Conservation (phyloP, 2,888 invertebrate genomes). For the Eristalinus aeneus region DNA sequence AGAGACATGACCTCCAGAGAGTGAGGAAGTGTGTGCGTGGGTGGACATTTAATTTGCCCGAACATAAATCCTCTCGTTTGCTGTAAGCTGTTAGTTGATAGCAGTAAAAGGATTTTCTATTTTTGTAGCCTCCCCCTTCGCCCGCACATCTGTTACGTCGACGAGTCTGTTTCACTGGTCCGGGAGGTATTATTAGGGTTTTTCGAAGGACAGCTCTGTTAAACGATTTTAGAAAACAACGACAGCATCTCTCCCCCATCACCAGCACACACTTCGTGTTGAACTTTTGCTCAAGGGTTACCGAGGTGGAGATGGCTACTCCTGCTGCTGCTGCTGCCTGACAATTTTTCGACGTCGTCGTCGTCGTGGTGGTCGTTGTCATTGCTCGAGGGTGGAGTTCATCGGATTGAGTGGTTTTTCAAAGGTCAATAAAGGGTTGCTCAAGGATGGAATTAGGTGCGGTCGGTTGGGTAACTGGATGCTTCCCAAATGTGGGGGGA, state of each 20-base stretch:
- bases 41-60: constrained; percentile 71
- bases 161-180: constrained; percentile 28
- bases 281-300: constrained; percentile 67
- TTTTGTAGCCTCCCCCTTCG: constrained; percentile 36
- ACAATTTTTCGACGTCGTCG: not conserved
- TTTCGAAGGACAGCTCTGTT: constrained; percentile 36
- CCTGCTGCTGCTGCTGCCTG: not conserved
- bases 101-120: constrained; percentile 65
- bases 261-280: constrained; percentile 29
- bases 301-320: constrained; percentile 58
- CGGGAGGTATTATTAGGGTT: constrained; percentile 34
- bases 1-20: not conserved
- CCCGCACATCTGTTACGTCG: not conserved
- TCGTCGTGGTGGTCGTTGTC: not conserved
- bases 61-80: constrained; percentile 70
- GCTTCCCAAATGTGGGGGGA: not conserved
- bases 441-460: constrained; percentile 47
- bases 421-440: constrained; percentile 53
- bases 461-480: constrained; percentile 30
- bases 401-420: constrained; percentile 48
- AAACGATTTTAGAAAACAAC: constrained; percentile 40
- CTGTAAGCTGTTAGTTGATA: constrained; percentile 60
- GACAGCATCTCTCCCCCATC: not conserved
- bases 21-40: constrained; percentile 39
- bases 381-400: not conserved